Base-by-base conservation (phyloP, 2,113 vertebrate species). In the Hippocampus barbouri region DNA sequence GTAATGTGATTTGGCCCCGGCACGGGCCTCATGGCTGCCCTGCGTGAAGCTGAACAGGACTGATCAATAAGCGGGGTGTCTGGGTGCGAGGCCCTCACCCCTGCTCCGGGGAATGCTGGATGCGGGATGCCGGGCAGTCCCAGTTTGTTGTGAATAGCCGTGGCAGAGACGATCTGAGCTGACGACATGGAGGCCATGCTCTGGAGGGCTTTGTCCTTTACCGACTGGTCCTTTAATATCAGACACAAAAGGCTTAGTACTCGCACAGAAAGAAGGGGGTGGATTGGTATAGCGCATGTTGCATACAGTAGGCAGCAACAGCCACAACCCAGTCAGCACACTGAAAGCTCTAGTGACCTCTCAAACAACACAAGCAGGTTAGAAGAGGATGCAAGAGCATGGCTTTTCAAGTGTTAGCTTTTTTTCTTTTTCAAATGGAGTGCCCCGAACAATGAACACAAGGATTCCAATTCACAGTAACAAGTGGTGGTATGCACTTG, bases 151-250 rank as follows among this genome's bases (percentile, higher is more conserved):
- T 98, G 97, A 90, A 99, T 99, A 84, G 96, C 97, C 45, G 97
- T 99, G 86, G 97, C 97, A 14, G 97, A 99, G 89, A 99, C 97
- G 81, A 99, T 99, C 94, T 99, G 97, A 85, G 97, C 97, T 30
- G 97, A 99, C 68, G 97, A 99, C 97, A 99, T 99, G 91, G 97
- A 96, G 80, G 97, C 96, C 97, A 99, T 99, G 93, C 97, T 98
- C 93, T 99, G 97, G 86, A 99, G 94, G 88, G 97, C 97, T 94
- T 99, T 99, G 92, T 98, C 97, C 94, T 99, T 99, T 84, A 97
- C 96, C 60, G 96, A 96, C 92, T 98, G 97, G 96, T 99, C 97
- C 97, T 99, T 96, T 91, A 95, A 94, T 79, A 93, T 93, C 93
- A 96, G 89, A 92, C 90, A 97, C 27, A 93, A 89, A 89, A 90